Evolutionary conservation across 2,888 invertebrate genomes (phyloP).

Genomic region (Pyrrhia umbra): DNA sequence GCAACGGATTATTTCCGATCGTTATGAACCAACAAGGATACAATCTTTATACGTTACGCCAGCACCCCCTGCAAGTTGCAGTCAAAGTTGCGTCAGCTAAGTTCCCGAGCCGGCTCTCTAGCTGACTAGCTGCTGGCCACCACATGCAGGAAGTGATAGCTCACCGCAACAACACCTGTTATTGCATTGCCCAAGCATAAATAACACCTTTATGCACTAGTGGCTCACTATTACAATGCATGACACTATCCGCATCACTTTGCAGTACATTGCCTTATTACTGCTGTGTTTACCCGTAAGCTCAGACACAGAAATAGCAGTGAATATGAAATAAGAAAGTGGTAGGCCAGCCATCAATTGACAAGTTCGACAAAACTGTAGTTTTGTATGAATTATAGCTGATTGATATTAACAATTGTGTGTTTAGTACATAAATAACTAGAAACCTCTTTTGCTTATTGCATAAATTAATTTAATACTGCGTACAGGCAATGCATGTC

Average conservation of each 20-base stretch:
- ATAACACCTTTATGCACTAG: slow-evolving; percentile 40
- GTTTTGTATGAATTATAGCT: neutral
- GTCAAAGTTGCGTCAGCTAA: slow-evolving; percentile 32
- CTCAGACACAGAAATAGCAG: neutral
- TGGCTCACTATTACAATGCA: slow-evolving; percentile 20
- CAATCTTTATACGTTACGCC: slow-evolving; percentile 15
- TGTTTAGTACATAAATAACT: slow-evolving; percentile 3
- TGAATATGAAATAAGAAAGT: slow-evolving; percentile 13
- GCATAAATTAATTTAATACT: slow-evolving; percentile 13
- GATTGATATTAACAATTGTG: slow-evolving; percentile 17
- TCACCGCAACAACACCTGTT: slow-evolving; percentile 41
- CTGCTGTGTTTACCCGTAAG: neutral
- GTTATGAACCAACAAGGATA: slow-evolving; percentile 3
- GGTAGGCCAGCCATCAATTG: neutral
- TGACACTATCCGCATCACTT: slow-evolving; percentile 16
- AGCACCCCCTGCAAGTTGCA: slow-evolving; percentile 23
- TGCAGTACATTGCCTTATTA: slow-evolving; percentile 9
- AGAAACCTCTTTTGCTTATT: neutral
- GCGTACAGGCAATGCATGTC: slow-evolving; percentile 3
- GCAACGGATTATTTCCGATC: neutral
- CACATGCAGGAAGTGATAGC: slow-evolving; percentile 29
- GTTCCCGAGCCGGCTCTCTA: slow-evolving; percentile 22
- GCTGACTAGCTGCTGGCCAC: neutral
- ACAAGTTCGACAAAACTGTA: neutral
- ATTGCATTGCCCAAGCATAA: slow-evolving; percentile 17